A percentile compares a stretch with the other conserved stretches of the same genome.
phyloP scores from a whole-genome alignment of 2,113 vertebrate genomes.

The Triplophysa tibetana region DNA sequence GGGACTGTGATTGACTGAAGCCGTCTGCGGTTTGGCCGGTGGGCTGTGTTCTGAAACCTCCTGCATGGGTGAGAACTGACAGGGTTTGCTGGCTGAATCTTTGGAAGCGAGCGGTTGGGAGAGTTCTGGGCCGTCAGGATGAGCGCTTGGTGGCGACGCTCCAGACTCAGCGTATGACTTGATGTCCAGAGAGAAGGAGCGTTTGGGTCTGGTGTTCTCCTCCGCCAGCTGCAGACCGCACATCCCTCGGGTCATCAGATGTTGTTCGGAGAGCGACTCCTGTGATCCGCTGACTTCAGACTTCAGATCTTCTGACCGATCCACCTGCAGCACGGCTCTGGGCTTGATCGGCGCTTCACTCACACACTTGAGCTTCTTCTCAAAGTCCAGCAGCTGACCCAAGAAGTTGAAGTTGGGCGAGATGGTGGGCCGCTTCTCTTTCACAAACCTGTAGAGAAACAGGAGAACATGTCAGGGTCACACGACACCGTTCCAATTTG shows the following conservation, averaged over 20 bases:
- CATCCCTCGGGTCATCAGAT: conserved; percentile 76
- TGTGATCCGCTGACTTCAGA: not conserved
- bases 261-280: conserved; percentile 69
- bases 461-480: too few relatives aligned
- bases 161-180: conserved; percentile 75
- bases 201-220: conserved; percentile 84
- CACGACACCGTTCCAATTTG: not conserved
- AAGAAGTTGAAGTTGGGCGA: conserved; percentile 84
- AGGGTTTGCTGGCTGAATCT: conserved; percentile 77
- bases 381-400: conserved; percentile 88
- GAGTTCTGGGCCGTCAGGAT: conserved; percentile 70
- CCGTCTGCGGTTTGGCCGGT: rapidly evolving
- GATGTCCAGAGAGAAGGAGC: conserved; percentile 93
- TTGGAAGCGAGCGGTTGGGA: conserved; percentile 76
- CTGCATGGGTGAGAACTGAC: conserved; percentile 91
- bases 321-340: conserved; percentile 39
- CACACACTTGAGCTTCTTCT: conserved; percentile 87
- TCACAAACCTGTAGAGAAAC: conserved; percentile 73
- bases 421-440: conserved; percentile 80
- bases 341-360: conserved; percentile 48
- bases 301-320: not conserved
- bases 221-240: conserved; percentile 80
- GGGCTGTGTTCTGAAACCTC: conserved; percentile 90
- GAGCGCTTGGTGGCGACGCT: conserved; percentile 51
- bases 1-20: conserved; percentile 49